Conservation (phyloP, 1,140 invertebrate species). For the Antheraea mylitta region DNA sequence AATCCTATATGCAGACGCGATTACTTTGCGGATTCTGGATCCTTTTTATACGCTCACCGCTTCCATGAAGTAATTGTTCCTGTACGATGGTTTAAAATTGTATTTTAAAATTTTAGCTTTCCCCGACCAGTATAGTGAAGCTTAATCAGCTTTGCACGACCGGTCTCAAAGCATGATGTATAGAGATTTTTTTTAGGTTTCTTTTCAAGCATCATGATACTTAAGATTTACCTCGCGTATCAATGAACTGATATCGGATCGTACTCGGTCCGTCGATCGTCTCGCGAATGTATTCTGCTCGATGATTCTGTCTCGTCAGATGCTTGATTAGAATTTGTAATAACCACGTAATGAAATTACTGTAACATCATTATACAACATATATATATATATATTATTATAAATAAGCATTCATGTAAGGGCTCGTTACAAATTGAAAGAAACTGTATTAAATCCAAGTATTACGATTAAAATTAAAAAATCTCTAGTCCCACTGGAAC, state of each 20-base stretch:
- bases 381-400: slow-evolving; percentile 64
- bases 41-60: slow-evolving; percentile 75
- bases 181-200: slow-evolving; percentile 76
- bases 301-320: slow-evolving; percentile 30
- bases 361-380: slow-evolving; percentile 74
- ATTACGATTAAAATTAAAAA: slow-evolving; percentile 73
- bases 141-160: slow-evolving; percentile 57
- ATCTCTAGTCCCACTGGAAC: slow-evolving; percentile 78
- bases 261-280: slow-evolving; percentile 3
- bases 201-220: slow-evolving; percentile 69
- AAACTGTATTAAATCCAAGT: slow-evolving; percentile 69
- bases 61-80: slow-evolving; percentile 69
- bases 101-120: slow-evolving; percentile 72
- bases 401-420: slow-evolving; percentile 77
- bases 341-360: slow-evolving; percentile 78
- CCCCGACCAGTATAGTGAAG: slow-evolving; percentile 59
- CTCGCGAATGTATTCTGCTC: not conserved
- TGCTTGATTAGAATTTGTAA: slow-evolving; percentile 71
- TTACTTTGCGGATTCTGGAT: slow-evolving; percentile 73
- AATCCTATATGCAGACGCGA: slow-evolving; percentile 55
- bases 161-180: slow-evolving; percentile 71
- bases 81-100: slow-evolving; percentile 62
- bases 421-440: slow-evolving; percentile 75
- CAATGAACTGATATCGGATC: slow-evolving; percentile 3
- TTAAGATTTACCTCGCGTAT: slow-evolving; percentile 37